Percentiles rank a stretch among this genome's conserved stretches.
These are phyloP conservation scores for Phoxinus dragarum DNA, from an alignment of 2,797 vertebrate species.

Conservation along the genomic window DNA sequence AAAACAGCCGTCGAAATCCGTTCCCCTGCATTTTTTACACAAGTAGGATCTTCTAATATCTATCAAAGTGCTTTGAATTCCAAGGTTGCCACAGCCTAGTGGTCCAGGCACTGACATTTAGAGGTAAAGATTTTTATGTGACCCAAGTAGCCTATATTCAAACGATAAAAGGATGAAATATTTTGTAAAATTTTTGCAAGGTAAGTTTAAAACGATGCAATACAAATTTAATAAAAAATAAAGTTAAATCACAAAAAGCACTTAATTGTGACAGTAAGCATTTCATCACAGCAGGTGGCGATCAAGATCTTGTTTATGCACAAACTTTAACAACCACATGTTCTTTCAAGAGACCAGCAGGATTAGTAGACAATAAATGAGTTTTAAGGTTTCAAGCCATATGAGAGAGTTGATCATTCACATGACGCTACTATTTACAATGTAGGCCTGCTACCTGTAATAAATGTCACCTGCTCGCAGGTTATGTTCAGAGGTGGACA, in stretches of 20 bases:
- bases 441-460: not conserved
- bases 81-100: too few relatives aligned
- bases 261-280: not conserved
- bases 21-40: too few relatives aligned
- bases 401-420: not conserved
- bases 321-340: not conserved
- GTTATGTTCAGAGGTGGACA: not conserved
- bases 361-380: not conserved
- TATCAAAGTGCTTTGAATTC: too few relatives aligned
- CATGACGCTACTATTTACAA: not conserved
- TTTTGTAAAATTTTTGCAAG: not conserved
- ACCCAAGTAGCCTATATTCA: not conserved
- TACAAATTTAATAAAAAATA: not conserved
- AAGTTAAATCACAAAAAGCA: not conserved
- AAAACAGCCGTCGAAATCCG: too few relatives aligned
- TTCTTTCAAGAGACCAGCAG: too few relatives aligned
- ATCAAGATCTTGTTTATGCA: not conserved
- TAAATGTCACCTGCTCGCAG: not conserved
- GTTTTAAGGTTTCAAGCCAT: not conserved
- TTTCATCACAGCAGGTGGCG: conserved; percentile 23
- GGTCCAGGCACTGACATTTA: too few relatives aligned
- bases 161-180: not conserved
- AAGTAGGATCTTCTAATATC: too few relatives aligned
- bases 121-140: too few relatives aligned
- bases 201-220: not conserved